Evolutionary conservation across 2,113 vertebrate genomes (phyloP).

Genomic region (Pogonocichla stellata): DNA sequence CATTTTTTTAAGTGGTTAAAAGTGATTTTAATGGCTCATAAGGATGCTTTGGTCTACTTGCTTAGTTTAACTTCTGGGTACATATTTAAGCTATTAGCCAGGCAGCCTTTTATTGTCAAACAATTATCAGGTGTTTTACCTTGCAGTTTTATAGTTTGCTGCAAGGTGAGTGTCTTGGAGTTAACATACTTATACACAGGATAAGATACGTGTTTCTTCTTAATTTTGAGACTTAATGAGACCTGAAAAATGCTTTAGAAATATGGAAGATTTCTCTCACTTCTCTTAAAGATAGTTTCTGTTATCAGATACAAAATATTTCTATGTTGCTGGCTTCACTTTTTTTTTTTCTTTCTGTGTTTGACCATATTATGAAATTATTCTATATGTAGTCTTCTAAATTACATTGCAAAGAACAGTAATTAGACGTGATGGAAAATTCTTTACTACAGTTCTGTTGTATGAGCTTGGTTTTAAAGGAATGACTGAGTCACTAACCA

Average conservation of each 20-base stretch:
- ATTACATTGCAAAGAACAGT: neutral
- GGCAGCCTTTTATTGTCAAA: neutral
- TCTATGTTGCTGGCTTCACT: neutral
- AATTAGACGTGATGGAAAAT: neutral
- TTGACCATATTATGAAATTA: neutral
- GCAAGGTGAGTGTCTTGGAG: neutral
- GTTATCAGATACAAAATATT: neutral
- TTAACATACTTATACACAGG: neutral
- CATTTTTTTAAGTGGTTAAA: neutral
- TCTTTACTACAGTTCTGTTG: neutral
- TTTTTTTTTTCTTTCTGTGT: neutral
- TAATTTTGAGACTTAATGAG: neutral
- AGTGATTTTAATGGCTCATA: neutral
- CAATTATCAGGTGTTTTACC: neutral
- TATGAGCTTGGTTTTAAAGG: neutral
- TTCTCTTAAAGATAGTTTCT: neutral
- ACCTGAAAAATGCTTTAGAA: neutral
- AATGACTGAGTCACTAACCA: neutral
- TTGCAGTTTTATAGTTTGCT: neutral
- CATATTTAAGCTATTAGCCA: neutral
- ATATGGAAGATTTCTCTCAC: neutral
- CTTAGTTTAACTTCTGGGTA: neutral
- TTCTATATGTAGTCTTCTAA: neutral
- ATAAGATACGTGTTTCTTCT: neutral
- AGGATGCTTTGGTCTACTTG: neutral